These are phyloP conservation scores for Oryzias curvinotus DNA, from an alignment of 2,113 vertebrate genomes.

Conservation along the genomic window DNA sequence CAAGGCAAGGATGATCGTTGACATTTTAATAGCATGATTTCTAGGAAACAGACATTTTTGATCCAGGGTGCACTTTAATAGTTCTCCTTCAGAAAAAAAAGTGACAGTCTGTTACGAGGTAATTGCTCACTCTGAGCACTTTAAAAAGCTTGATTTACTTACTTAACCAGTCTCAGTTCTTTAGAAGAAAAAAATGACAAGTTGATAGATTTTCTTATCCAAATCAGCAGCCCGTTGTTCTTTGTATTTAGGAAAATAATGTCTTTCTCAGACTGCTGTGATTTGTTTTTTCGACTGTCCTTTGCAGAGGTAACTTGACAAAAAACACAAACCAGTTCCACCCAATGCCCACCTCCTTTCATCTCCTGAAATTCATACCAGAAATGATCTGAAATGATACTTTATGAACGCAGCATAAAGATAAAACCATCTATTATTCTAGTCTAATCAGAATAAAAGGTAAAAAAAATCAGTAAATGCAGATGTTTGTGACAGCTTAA, in stretches of 20 bases:
- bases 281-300: constrained; percentile 6
- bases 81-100: constrained; percentile 2
- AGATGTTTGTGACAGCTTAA: too few species aligned
- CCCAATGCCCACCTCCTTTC: too few species aligned
- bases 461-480: too few species aligned
- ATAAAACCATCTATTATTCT: too few species aligned
- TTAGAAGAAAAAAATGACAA: constrained; percentile 1
- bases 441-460: too few species aligned
- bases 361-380: too few species aligned
- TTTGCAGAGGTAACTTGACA: background rate
- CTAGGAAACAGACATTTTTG: background rate
- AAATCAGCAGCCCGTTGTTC: background rate
- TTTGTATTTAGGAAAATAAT: background rate
- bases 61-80: background rate
- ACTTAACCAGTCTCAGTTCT: background rate
- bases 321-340: too few species aligned
- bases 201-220: background rate
- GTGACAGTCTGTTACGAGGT: background rate
- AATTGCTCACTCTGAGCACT: constrained; percentile 2
- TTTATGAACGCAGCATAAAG: too few species aligned
- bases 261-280: background rate
- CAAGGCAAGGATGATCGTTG: constrained; percentile 4
- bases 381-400: too few species aligned
- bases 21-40: constrained; percentile 2
- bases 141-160: constrained; percentile 9